Conservation (phyloP, 2,888 invertebrate genomes). For the Brenthis ino region DNA sequence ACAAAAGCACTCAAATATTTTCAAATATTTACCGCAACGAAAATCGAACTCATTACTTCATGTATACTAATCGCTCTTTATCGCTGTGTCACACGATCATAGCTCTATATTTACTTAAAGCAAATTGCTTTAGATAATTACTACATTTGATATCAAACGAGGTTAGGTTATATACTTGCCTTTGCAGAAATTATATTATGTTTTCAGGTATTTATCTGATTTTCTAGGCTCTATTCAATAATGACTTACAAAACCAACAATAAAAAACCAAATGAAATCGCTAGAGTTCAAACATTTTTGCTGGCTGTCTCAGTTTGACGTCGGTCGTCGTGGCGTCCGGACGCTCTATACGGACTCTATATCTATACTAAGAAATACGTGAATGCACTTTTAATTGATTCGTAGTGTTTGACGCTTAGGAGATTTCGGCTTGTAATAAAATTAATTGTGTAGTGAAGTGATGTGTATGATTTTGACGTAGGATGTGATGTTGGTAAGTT, state of each 20-base stretch:
- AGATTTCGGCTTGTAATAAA: slow-evolving; percentile 5
- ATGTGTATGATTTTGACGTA: slow-evolving; percentile 10
- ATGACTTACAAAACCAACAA: not conserved
- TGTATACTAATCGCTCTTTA: no score
- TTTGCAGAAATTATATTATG: no score
- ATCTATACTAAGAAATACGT: slow-evolving; percentile 25
- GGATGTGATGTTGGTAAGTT: slow-evolving; percentile 29
- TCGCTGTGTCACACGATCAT: no score
- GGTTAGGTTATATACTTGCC: no score
- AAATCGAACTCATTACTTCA: no score
- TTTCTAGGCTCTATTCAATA: slow-evolving; percentile 1
- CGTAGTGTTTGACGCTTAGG: slow-evolving; percentile 18
- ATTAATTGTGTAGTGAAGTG: slow-evolving; percentile 33
- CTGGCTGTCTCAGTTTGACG: slow-evolving; percentile 39
- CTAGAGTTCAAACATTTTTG: slow-evolving; percentile 34
- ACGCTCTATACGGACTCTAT: slow-evolving; percentile 21
- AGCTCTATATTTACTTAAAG: no score
- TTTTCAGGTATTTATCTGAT: no score
- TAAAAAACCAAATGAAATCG: slow-evolving; percentile 18
- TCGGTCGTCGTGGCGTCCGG: slow-evolving; percentile 30
- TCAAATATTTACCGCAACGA: no score
- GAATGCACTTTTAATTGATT: slow-evolving; percentile 31
- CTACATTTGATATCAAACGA: no score
- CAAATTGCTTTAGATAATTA: no score
- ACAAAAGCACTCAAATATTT: no score